A percentile compares a stretch with the other conserved stretches of the same genome.
Conservation (phyloP, 2,113 vertebrate species). For the Crotalus helleri region DNA sequence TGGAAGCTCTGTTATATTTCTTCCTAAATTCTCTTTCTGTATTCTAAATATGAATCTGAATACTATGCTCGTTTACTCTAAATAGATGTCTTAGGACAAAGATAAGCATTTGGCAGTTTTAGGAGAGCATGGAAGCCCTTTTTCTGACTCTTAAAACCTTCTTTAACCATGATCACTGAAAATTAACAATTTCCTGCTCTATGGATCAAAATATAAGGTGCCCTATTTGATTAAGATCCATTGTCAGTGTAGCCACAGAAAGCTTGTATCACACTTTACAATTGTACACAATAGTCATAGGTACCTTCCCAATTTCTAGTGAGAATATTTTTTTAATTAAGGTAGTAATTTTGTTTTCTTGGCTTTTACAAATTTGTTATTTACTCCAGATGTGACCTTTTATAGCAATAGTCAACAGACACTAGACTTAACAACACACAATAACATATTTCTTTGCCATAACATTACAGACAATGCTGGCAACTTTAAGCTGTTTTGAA, state of each 20-base stretch:
- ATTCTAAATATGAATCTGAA: background rate
- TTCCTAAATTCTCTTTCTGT: background rate
- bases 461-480: conserved; percentile 57
- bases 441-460: conserved; percentile 55
- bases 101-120: background rate
- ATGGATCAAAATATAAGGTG: background rate
- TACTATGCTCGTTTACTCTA: background rate
- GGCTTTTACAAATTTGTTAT: conserved; percentile 32
- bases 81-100: background rate
- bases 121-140: background rate
- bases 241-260: background rate
- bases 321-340: conserved; percentile 1
- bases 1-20: too few species aligned
- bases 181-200: background rate
- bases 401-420: conserved; percentile 48
- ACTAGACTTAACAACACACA: conserved; percentile 61
- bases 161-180: background rate
- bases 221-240: background rate
- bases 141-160: background rate
- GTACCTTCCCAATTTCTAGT: conserved; percentile 7
- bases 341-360: conserved; percentile 22
- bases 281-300: background rate
- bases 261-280: background rate
- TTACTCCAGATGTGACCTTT: conserved; percentile 19
- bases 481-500: conserved; percentile 56